These are phyloP conservation scores for Tholera decimalis DNA, from an alignment of 2,888 invertebrate species.

Conservation along the genomic window DNA sequence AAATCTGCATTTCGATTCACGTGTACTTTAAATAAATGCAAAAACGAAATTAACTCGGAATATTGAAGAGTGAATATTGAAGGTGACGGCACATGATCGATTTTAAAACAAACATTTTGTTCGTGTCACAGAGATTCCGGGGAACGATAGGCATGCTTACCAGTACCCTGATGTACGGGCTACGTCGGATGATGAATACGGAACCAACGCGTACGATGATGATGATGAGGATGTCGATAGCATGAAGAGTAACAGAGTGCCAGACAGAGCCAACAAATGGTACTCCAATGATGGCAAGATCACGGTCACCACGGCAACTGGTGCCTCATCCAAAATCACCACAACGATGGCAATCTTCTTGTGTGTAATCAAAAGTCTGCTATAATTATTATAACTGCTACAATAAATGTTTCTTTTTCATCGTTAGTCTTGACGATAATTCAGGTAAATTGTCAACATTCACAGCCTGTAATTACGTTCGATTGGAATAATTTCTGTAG, in stretches of 20 bases:
- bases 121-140: slow-evolving; percentile 85
- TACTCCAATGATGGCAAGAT: slow-evolving; percentile 87
- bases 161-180: slow-evolving; percentile 85
- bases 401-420: slow-evolving; percentile 47
- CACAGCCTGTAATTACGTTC: slow-evolving; percentile 60
- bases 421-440: slow-evolving; percentile 58
- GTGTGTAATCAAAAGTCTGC: slow-evolving; percentile 66
- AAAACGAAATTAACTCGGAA: slow-evolving; percentile 48
- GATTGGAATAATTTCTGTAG: slow-evolving; percentile 64
- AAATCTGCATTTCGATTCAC: slow-evolving; percentile 59
- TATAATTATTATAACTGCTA: slow-evolving; percentile 63
- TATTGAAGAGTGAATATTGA: too few relatives aligned
- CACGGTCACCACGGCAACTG: slow-evolving; percentile 73
- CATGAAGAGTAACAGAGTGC: slow-evolving; percentile 86
- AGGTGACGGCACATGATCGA: slow-evolving; percentile 27
- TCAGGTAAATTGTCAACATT: slow-evolving; percentile 63
- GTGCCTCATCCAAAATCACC: slow-evolving; percentile 64
- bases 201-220: slow-evolving; percentile 84
- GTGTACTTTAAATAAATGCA: slow-evolving; percentile 54
- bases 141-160: slow-evolving; percentile 86
- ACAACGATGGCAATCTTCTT: slow-evolving; percentile 73
- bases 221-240: slow-evolving; percentile 77
- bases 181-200: slow-evolving; percentile 86
- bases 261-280: slow-evolving; percentile 90
- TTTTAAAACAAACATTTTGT: slow-evolving; percentile 47